Evolutionary conservation across 2,113 vertebrate species (phyloP), one percentile per base, ranked within the genome.

Genomic region (Ornithorhynchus anatinus): DNA sequence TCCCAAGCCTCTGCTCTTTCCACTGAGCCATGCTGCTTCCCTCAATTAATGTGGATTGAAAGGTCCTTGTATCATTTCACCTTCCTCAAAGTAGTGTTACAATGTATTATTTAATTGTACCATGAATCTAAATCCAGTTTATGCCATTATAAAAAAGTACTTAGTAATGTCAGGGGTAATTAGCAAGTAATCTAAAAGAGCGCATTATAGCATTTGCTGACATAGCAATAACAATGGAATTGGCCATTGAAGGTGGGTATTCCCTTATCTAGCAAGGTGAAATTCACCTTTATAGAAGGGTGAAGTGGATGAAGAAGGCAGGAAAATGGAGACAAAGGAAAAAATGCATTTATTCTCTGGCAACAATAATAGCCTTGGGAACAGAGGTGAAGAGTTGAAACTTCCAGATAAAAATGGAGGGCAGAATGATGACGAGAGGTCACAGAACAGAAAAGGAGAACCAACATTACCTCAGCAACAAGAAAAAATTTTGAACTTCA

Each of bases 101-200:
- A 70, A 33, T 64, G 29, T 7, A 58, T 22, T 17, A 52, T 0
- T 15, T 29, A 2, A 3, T 50, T 3, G 20, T 39, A 62, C 59
- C 36, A 48, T 63, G 43, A 40, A 43, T 53, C 8, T 31, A 57
- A 69, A 82, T 42, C 12, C 2, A 53, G 4, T 65, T 4, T 2
- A 59, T 29, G n/a, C 36, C 6, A 58, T 29, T 81, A 86, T 69
- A 8, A 2, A 4, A 71, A 74, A 62, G 33, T 65, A 52, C 52
- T 84, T 82, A 66, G 36, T 73, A 52, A 14, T 36, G 54, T 83
- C 65, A 78, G 59, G 3, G 5, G 70, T 75, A 84, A 86, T 86
- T 88, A 74, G 8, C 29, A 72, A 79, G 25, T 43, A 75, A 83
- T 79, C 64, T 77, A 6, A 43, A 76, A 67, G 75, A 78, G 59